These are phyloP conservation scores for Netta rufina DNA, from an alignment of 2,797 vertebrate genomes.

Conservation along the genomic window DNA sequence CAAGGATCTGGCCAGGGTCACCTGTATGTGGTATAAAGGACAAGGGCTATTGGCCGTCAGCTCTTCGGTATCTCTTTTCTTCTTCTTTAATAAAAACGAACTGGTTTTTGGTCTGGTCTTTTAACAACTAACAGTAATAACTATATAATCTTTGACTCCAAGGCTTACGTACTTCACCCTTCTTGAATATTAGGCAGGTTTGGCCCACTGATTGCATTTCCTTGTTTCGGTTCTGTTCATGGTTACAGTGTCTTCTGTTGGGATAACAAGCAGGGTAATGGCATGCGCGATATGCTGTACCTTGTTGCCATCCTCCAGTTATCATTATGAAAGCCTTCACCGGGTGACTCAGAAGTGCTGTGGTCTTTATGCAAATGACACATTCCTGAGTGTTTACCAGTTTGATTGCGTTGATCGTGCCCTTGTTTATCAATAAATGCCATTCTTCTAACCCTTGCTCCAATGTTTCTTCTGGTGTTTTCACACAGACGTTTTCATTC, in stretches of 20 bases:
- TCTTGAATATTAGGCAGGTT: background rate
- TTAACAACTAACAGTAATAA: background rate
- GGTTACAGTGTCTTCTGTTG: background rate
- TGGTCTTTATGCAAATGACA: background rate
- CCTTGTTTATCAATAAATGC: background rate
- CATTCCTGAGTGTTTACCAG: slow-evolving; percentile 17
- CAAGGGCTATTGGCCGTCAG: background rate
- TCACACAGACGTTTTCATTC: background rate
- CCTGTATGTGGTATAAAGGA: background rate
- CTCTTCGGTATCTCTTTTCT: background rate
- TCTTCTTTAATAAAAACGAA: background rate
- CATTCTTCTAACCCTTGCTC: background rate
- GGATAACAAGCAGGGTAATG: background rate
- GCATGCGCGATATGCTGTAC: rapidly evolving
- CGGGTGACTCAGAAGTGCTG: background rate
- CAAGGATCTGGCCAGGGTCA: background rate
- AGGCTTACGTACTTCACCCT: background rate
- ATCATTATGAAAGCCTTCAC: background rate
- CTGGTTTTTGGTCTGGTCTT: background rate
- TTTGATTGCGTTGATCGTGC: background rate
- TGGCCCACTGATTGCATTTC: background rate
- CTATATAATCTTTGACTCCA: background rate
- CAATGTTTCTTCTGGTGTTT: background rate
- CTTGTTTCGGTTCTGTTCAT: background rate
- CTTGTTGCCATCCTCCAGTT: background rate